Evolutionary conservation across 2,888 invertebrate genomes (phyloP), one percentile per base, ranked within the genome.

Genomic region (Temnothorax rugatulus): DNA sequence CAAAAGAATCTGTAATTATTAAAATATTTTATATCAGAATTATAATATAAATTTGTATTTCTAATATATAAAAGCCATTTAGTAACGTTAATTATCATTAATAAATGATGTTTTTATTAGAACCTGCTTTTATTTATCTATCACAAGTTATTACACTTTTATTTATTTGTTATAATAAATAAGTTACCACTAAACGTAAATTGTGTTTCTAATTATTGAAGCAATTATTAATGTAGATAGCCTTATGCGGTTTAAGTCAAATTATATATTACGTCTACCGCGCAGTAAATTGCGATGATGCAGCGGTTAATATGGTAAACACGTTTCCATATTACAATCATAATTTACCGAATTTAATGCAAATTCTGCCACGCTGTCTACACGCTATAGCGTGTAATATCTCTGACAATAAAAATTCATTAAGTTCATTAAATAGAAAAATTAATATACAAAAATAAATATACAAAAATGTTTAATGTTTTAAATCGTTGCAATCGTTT

Each of bases 201-300:
- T 41, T 52, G 13, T 8, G 18, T 41, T 66, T 13, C 21, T 4
- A 64, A 76, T 64, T 66, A 41, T 29, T 15, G 0, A 41, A 66
- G 38, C 18, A 18, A n/a, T 41, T 66, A 52, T 59, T 77, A 54
- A 66, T 29, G 13, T 15, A 41, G 7, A 1, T 41, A 18, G 41
- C 13, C 25, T 11, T 50, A 7, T 77, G 52, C 18, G 50, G 25
- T 76, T 64, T 64, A 63, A 63, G 4, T 41, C 41, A n/a, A 77
- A 66, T 76, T 76, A 77, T 54, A 38, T 25, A 38, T 11, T 18
- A 3, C 15, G 7, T 15, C 4, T 11, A 38, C 2, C 34, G 9
- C 13, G 18, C 15, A 66, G 13, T 52, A 74, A 74, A 73, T 41
- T 73, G 8, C 13, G 5, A 64, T 18, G 7, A 52, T n/a, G 41